Percentiles rank a stretch among this genome's conserved stretches.
Conservation (phyloP, 2,797 vertebrate genomes). For the Sciaenops ocellatus region DNA sequence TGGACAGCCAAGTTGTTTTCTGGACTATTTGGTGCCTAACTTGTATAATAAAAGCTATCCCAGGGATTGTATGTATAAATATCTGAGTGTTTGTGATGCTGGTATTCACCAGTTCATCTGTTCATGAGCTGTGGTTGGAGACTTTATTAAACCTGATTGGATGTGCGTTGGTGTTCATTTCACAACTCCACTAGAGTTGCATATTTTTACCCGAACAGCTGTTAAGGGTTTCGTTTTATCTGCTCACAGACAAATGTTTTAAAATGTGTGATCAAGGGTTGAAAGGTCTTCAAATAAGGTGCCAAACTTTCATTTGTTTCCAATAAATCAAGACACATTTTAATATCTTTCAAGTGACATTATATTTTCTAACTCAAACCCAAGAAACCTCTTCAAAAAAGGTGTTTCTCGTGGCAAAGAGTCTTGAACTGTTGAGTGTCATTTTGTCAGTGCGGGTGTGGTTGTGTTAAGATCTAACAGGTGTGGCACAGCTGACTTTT, state of each 20-base stretch:
- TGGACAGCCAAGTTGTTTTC: background rate
- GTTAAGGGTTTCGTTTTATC: background rate
- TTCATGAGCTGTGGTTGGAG: constrained; percentile 8
- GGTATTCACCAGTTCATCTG: background rate
- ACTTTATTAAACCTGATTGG: constrained; percentile 28
- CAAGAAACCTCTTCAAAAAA: background rate
- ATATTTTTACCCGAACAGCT: background rate
- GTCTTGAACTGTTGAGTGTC: background rate
- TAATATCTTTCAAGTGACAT: background rate
- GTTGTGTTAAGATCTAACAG: constrained; percentile 51
- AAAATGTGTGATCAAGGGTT: background rate
- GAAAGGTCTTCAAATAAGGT: background rate
- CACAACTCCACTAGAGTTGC: background rate
- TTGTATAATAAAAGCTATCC: constrained; percentile 21
- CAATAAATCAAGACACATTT: constrained; percentile 44
- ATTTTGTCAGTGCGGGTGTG: background rate
- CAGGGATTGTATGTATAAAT: constrained; percentile 23
- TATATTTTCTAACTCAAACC: constrained; percentile 2
- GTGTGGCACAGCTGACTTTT: constrained; percentile 65
- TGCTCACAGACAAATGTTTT: background rate
- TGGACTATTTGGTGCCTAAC: constrained; percentile 45
- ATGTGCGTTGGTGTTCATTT: constrained; percentile 15
- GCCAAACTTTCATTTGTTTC: background rate
- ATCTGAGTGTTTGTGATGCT: constrained; percentile 9
- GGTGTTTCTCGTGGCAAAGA: background rate